A percentile compares a stretch with the other conserved stretches of the same genome.
These are phyloP conservation scores for Nylanderia fulva DNA, from an alignment of 1,140 invertebrate genomes.

Conservation along the genomic window DNA sequence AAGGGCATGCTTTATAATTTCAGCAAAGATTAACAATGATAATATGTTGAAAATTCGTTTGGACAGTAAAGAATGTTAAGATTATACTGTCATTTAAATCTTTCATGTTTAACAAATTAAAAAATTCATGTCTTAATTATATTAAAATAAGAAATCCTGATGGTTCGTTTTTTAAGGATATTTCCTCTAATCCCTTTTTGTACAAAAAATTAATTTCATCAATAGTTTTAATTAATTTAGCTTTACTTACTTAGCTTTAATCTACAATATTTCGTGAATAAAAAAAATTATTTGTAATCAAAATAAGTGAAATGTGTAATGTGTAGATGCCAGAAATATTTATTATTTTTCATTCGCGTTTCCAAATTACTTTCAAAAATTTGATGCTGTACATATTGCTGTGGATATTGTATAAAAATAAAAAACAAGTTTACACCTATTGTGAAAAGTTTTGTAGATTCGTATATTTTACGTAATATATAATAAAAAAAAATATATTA, in stretches of 20 bases:
- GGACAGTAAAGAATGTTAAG: no score
- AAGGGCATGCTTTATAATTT: background rate
- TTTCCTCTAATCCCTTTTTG: constrained; percentile 8
- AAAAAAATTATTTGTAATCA: background rate
- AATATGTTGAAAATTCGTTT: background rate
- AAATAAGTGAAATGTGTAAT: background rate
- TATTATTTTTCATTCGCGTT: background rate
- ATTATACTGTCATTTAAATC: background rate
- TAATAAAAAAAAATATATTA: background rate
- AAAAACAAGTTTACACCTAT: background rate
- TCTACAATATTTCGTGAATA: background rate
- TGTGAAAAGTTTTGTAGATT: no score
- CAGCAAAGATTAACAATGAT: background rate
- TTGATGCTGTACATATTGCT: background rate
- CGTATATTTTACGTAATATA: no score
- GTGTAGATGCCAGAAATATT: background rate
- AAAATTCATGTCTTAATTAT: background rate
- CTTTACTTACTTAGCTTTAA: constrained; percentile 14
- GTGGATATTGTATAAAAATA: background rate
- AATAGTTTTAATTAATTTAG: constrained; percentile 4
- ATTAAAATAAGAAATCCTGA: background rate
- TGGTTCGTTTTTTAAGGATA: background rate
- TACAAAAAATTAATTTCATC: background rate
- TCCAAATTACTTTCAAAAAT: constrained; percentile 1
- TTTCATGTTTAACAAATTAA: background rate